Evolutionary conservation across 2,797 vertebrate genomes (phyloP).

Genomic region (Sebastes hubbsi): DNA sequence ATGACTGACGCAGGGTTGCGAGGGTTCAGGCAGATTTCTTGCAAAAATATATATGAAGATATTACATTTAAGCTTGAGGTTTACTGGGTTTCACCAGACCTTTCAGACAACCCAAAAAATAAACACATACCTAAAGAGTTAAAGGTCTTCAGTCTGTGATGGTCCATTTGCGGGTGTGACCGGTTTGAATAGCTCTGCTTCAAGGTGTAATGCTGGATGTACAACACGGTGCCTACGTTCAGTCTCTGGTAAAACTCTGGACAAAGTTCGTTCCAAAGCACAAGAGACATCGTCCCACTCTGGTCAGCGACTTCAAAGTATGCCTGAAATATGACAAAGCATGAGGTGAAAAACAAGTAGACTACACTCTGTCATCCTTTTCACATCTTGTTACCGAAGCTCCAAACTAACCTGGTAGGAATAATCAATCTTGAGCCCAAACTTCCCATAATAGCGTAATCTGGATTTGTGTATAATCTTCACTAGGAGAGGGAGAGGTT

Average conservation of each 20-base stretch:
- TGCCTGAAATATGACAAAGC: constrained; percentile 76
- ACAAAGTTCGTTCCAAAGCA: constrained; percentile 93
- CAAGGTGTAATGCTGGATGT: constrained; percentile 88
- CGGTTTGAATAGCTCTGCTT: constrained; percentile 87
- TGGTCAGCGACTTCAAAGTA: constrained; percentile 94
- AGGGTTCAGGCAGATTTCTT: constrained; percentile 91
- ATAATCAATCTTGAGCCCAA: constrained; percentile 83
- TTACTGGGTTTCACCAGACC: neutral
- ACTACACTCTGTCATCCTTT: neutral
- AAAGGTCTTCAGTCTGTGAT: constrained; percentile 85
- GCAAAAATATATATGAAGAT: constrained; percentile 10
- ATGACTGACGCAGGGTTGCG: constrained; percentile 85
- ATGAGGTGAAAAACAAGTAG: neutral
- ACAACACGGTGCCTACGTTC: constrained; percentile 87
- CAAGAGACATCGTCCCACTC: constrained; percentile 90
- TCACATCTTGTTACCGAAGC: neutral
- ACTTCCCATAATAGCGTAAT: constrained; percentile 91
- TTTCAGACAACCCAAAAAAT: neutral
- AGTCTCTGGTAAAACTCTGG: constrained; percentile 90
- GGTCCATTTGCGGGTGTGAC: constrained; percentile 84
- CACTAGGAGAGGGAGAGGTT: constrained; percentile 86
- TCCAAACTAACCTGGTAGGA: constrained; percentile 88
- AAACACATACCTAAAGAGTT: constrained; percentile 84
- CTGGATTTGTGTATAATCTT: constrained; percentile 91
- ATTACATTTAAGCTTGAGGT: neutral